A percentile compares a stretch with the other conserved stretches of the same genome.
Evolutionary conservation across 35 echinoderm and acorn worm genomes (phyloP).

Genomic region (Antedon bifida): DNA sequence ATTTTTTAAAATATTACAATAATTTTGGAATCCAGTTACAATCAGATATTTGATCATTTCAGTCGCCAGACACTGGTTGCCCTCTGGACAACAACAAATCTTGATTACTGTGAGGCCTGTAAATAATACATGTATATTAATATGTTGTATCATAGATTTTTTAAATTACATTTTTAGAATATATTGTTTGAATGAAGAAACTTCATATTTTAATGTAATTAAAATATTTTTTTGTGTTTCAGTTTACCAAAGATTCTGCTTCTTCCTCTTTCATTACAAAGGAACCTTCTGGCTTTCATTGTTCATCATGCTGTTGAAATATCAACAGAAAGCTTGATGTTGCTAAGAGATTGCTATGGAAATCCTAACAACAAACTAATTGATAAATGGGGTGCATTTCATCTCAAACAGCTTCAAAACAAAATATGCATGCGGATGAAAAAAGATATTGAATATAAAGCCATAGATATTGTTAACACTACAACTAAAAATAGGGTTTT

Average conservation of each 20-base stretch:
- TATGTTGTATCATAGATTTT: too few species aligned
- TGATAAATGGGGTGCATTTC: background rate
- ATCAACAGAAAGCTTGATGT: background rate
- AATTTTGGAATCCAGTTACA: too few species aligned
- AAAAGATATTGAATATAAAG: background rate
- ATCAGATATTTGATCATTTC: too few species aligned
- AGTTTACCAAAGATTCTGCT: background rate
- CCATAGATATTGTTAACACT: background rate
- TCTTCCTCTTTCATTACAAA: background rate
- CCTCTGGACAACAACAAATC: too few species aligned
- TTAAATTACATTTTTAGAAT: too few species aligned
- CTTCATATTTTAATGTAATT: too few species aligned
- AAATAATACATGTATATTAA: too few species aligned
- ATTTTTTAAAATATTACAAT: too few species aligned
- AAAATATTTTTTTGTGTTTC: background rate
- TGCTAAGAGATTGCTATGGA: background rate
- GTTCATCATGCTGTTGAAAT: background rate
- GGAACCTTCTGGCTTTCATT: background rate
- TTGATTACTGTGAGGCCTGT: too few species aligned
- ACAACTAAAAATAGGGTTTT: background rate
- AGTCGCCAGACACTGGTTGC: too few species aligned
- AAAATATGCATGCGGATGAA: background rate
- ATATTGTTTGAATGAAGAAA: too few species aligned
- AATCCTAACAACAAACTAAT: background rate
- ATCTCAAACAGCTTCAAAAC: background rate